Conservation (phyloP, 1,140 invertebrate species). For the Drosophila murphyi region DNA sequence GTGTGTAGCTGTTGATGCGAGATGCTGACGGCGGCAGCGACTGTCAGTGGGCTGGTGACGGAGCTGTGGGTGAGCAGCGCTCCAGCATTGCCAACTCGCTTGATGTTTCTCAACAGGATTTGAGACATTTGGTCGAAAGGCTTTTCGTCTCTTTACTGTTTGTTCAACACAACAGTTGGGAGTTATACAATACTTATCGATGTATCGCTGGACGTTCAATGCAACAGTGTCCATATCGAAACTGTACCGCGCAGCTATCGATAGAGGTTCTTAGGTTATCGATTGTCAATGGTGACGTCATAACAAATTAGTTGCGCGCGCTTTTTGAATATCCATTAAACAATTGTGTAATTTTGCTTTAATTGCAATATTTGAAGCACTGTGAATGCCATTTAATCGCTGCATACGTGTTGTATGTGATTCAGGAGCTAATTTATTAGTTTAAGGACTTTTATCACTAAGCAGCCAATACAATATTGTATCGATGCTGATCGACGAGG, state of each 20-base stretch:
- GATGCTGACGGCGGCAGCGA: not conserved
- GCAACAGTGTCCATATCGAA: not conserved
- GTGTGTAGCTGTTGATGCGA: conserved; percentile 85
- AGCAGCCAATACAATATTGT: too few relatives aligned
- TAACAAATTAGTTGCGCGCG: not conserved
- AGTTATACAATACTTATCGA: conserved; percentile 49
- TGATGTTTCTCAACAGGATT: conserved; percentile 31
- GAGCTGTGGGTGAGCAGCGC: conserved; percentile 36
- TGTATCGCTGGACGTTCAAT: not conserved
- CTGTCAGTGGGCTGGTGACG: conserved; percentile 5
- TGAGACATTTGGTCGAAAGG: conserved; percentile 35
- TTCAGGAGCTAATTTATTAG: too few relatives aligned
- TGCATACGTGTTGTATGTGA: too few relatives aligned
- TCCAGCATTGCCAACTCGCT: conserved; percentile 18
- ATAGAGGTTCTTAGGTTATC: not conserved
- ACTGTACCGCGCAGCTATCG: conserved; percentile 8
- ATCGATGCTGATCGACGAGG: too few relatives aligned
- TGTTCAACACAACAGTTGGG: conserved; percentile 32
- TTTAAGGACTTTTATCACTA: too few relatives aligned
- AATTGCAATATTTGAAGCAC: too few relatives aligned
- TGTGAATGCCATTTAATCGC: too few relatives aligned
- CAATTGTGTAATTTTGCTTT: too few relatives aligned
- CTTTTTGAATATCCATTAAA: not conserved
- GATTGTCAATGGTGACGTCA: conserved; percentile 6
- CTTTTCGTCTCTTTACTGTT: conserved; percentile 2